phyloP scores from a whole-genome alignment of 2,797 vertebrate species.

The Nyctalus aviator region DNA sequence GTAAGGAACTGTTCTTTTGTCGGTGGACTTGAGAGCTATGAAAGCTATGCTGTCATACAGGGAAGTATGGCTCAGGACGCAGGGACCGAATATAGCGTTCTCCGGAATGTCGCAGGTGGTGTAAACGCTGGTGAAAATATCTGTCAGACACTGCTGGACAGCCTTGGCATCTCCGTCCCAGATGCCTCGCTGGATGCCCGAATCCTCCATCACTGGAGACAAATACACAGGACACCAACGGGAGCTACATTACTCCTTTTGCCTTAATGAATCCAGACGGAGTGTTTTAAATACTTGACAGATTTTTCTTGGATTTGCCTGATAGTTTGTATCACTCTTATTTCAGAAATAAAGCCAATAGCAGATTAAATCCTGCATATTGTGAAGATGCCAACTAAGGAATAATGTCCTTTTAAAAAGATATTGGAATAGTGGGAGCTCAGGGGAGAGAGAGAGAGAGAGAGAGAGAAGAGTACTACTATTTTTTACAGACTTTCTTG shows the following conservation, averaged over 20 bases:
- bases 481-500: neutral
- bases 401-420: neutral
- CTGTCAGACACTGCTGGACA: slow-evolving; percentile 98
- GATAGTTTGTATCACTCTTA: neutral
- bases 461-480: neutral
- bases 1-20: slow-evolving; percentile 97
- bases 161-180: slow-evolving; percentile 98
- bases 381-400: slow-evolving; percentile 52
- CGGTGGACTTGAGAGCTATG: slow-evolving; percentile 97
- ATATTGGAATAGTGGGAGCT: neutral
- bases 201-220: slow-evolving; percentile 93
- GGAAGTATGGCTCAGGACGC: slow-evolving; percentile 97
- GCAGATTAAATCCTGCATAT: neutral
- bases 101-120: slow-evolving; percentile 98
- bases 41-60: slow-evolving; percentile 99
- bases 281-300: neutral
- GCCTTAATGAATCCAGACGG: neutral
- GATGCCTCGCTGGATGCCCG: slow-evolving; percentile 91
- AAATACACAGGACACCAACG: slow-evolving; percentile 37
- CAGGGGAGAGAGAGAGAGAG: neutral
- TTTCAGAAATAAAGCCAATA: slow-evolving; percentile 43
- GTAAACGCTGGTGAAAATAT: slow-evolving; percentile 99
- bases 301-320: slow-evolving; percentile 36
- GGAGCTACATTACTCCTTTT: neutral
- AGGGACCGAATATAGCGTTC: slow-evolving; percentile 97